phyloP scores from a whole-genome alignment of 1,140 invertebrate genomes.

The Archivesica marissinica region DNA sequence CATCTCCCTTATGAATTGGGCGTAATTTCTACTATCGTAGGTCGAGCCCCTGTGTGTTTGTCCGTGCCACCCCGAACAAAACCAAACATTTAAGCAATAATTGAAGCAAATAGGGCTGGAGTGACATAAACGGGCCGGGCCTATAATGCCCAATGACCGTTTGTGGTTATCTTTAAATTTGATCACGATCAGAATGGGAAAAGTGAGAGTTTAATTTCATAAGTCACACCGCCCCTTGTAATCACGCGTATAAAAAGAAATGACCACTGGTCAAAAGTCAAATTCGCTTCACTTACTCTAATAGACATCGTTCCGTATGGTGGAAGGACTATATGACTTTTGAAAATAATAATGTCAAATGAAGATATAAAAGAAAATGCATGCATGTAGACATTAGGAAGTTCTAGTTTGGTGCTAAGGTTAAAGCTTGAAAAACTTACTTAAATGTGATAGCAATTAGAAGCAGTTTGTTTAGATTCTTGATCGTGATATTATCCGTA shows the following conservation, averaged over 20 bases:
- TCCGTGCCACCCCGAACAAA: constrained; percentile 59
- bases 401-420: no score
- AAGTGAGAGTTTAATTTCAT: constrained; percentile 65
- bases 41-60: constrained; percentile 45
- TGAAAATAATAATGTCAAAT: not conserved
- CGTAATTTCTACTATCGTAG: constrained; percentile 57
- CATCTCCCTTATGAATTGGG: constrained; percentile 58
- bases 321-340: not conserved
- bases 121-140: constrained; percentile 54
- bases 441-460: no score
- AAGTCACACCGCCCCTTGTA: constrained; percentile 59
- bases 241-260: constrained; percentile 47
- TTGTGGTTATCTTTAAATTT: constrained; percentile 52
- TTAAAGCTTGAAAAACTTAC: no score
- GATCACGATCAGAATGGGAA: constrained; percentile 29
- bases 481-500: not conserved
- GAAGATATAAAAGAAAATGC: constrained; percentile 3
- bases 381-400: not conserved
- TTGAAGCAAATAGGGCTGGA: constrained; percentile 49
- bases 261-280: constrained; percentile 60
- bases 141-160: constrained; percentile 50
- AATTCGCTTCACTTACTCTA: constrained; percentile 23
- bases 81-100: constrained; percentile 52
- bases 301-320: constrained; percentile 20
- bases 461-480: no score